Base-by-base conservation (phyloP, 2,888 invertebrate genomes). In the Vanessa cardui region DNA sequence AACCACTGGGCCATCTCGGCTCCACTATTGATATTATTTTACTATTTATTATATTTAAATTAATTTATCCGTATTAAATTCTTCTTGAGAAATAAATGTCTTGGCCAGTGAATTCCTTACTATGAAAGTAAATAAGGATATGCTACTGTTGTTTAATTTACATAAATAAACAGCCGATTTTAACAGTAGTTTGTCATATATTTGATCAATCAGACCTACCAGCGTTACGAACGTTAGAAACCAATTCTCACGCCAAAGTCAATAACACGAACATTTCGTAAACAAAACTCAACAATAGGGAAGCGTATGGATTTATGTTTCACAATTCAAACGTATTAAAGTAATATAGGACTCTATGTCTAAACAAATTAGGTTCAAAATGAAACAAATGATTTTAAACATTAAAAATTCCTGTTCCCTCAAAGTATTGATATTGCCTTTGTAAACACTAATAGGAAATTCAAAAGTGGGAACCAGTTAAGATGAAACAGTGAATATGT, bases 221-320 rank as follows among this genome's bases (percentile, higher is more conserved):
- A 83, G 88, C 78, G 83, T 87, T 89, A 88, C 87, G 88, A 81
- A 85, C 88, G 85, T 85, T 86, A 86, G 88, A 84, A 84, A 85
- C 83, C 85, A 89, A 91, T 92, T 92, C 92, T 92, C 92, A 92
- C 92, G 92, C 85, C 85, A 87, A 85, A 88, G 88, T 91, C 89
- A 92, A 92, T 86, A 92, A 78, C 80, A 81, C 80, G 78, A 83
- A 86, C 86, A 87, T 87, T 85, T 82, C 78, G 90, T 90, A 90
- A 90, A 92, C 89, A 92, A 84, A 85, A 83, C 81, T 83, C 83
- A 81, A 89, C 88, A 89, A 90, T 86, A 84, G 86, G 80, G 80
- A 79, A 79, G 77, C 82, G 76, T 83, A 68, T 76, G 76, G 75
- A 78, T 80, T 77, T 78, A 86, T 82, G 85, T 88, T 85, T 83